Conservation (phyloP, 1,140 invertebrate genomes). For the Coenobita brevimanus region DNA sequence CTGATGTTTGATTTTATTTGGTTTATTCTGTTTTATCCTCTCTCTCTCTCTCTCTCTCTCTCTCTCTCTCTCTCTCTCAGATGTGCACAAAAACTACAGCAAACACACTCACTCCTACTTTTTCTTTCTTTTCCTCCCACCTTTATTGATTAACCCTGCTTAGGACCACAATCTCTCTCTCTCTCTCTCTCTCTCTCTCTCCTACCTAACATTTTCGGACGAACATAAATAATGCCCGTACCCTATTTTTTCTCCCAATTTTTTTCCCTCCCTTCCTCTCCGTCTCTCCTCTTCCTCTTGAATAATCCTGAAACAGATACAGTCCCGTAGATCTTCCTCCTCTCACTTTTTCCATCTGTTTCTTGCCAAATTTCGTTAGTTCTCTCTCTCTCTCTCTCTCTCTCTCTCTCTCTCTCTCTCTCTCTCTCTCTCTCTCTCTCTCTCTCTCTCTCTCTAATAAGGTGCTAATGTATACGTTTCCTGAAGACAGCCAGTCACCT, state of each 20-base stretch:
- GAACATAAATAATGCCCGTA: too few relatives aligned
- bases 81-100: not conserved
- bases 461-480: too few relatives aligned
- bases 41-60: not conserved
- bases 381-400: not conserved
- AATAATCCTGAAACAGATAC: too few relatives aligned
- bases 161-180: constrained; percentile 3
- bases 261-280: not conserved
- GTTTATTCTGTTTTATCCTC: not conserved
- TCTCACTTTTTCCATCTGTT: not conserved
- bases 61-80: not conserved
- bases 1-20: too few relatives aligned
- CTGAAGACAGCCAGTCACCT: too few relatives aligned
- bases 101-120: too few relatives aligned
- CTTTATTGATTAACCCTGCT: too few relatives aligned
- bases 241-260: not conserved
- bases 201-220: too few relatives aligned
- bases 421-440: not conserved
- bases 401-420: not conserved
- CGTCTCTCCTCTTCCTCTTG: not conserved
- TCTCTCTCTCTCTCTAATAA: not conserved
- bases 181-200: constrained; percentile 14
- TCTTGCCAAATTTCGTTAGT: not conserved
- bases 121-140: too few relatives aligned
- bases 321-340: too few relatives aligned